Evolutionary conservation across 2,113 vertebrate species (phyloP).

Genomic region (Dicentrarchus labrax): DNA sequence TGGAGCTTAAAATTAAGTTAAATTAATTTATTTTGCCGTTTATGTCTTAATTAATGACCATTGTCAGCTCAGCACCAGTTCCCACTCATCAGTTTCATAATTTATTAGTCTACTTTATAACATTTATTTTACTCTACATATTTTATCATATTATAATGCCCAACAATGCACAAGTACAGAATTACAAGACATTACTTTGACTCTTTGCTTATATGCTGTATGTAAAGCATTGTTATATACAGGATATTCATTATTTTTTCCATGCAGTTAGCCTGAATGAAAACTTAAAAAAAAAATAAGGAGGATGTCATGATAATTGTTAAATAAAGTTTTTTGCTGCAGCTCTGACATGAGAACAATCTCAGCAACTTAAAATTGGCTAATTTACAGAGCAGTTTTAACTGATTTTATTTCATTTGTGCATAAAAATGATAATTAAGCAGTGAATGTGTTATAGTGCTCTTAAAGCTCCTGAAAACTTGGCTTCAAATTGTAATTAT

Average conservation of each 20-base stretch:
- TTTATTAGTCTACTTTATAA: slow-evolving; percentile 5
- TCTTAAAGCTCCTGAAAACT: not conserved
- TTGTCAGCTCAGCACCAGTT: not conserved
- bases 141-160: not conserved
- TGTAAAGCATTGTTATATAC: not conserved
- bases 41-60: slow-evolving; percentile 3
- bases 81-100: not conserved
- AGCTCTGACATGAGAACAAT: not conserved
- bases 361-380: not conserved
- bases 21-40: not conserved
- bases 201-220: not conserved
- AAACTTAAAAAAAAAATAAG: not conserved
- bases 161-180: slow-evolving; percentile 1
- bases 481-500: not conserved
- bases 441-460: not conserved
- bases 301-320: not conserved
- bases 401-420: not conserved
- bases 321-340: not conserved
- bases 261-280: not conserved
- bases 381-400: not conserved
- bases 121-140: not conserved
- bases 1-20: not conserved
- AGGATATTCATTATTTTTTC: not conserved
- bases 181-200: not conserved
- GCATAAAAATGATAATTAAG: not conserved